Conservation (phyloP, 2,888 invertebrate genomes). For the Sarcophaga carnaria region DNA sequence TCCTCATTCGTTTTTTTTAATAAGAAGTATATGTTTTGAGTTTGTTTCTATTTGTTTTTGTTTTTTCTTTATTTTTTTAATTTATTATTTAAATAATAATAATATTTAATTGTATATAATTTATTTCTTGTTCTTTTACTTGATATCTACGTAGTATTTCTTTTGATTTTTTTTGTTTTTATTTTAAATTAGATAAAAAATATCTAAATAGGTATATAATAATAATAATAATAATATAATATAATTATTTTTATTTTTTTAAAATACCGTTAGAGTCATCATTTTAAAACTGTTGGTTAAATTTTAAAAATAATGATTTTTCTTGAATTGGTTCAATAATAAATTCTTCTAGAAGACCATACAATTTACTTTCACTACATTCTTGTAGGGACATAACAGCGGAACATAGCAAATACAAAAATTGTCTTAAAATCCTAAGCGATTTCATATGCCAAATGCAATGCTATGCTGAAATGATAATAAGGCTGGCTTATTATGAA, state of each 20-base stretch:
- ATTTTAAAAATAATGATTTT: background rate
- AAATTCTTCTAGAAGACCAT: background rate
- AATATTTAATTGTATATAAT: background rate
- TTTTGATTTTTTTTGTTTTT: constrained; percentile 47
- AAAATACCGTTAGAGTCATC: constrained; percentile 27
- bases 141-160: constrained; percentile 46
- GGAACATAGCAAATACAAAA: too few relatives aligned
- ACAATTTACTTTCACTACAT: too few relatives aligned
- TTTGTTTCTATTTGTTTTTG: constrained; percentile 2
- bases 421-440: too few relatives aligned
- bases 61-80: constrained; percentile 26
- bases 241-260: background rate
- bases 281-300: constrained; percentile 18
- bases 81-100: background rate
- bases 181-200: constrained; percentile 57
- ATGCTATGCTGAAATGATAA: too few relatives aligned
- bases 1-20: background rate
- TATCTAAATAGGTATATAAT: constrained; percentile 53
- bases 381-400: too few relatives aligned
- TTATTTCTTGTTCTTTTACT: constrained; percentile 18
- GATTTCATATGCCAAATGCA: too few relatives aligned
- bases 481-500: too few relatives aligned
- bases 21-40: constrained; percentile 38
- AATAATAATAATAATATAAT: too few relatives aligned
- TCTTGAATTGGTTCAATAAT: background rate